phyloP scores from a whole-genome alignment of 2,888 invertebrate genomes.

The Deladenus siricidicola region DNA sequence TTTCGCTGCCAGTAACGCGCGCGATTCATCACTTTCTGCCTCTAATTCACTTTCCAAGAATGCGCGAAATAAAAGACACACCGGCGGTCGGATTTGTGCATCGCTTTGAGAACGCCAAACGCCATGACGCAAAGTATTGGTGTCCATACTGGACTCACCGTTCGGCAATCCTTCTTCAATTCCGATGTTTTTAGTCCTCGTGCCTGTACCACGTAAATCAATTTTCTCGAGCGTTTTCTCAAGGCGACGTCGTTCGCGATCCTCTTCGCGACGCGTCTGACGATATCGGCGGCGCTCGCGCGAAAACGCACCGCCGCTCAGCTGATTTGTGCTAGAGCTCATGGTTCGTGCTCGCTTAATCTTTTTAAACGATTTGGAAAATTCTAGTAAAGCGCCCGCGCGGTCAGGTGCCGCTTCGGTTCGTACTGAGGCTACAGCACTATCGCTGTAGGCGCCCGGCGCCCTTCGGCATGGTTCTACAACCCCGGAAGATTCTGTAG shows the following conservation, averaged over 20 bases:
- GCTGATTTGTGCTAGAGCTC: slow-evolving; percentile 11
- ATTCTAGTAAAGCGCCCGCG: slow-evolving; percentile 41
- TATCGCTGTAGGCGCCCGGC: background rate
- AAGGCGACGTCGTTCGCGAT: background rate
- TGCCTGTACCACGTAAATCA: background rate
- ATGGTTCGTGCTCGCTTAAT: slow-evolving; percentile 34
- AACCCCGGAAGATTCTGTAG: background rate
- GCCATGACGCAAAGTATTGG: background rate
- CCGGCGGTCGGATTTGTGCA: background rate
- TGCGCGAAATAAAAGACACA: background rate
- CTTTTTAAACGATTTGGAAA: slow-evolving; percentile 51
- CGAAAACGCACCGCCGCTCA: slow-evolving; percentile 27
- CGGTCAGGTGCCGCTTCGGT: slow-evolving; percentile 14
- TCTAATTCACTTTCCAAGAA: background rate
- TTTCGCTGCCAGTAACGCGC: background rate
- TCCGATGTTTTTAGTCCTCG: background rate
- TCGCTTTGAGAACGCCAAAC: background rate
- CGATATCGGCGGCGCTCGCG: background rate
- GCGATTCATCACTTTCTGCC: background rate
- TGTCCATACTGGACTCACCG: background rate
- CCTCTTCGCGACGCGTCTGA: slow-evolving; percentile 24
- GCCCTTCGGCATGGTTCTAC: background rate
- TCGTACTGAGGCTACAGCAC: background rate
- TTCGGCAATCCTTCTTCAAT: background rate
- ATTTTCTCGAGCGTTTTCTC: background rate